Percentiles rank a stretch among this genome's conserved stretches.
These are phyloP conservation scores for Megalopta genalis DNA, from an alignment of 1,140 invertebrate species.

Conservation along the genomic window DNA sequence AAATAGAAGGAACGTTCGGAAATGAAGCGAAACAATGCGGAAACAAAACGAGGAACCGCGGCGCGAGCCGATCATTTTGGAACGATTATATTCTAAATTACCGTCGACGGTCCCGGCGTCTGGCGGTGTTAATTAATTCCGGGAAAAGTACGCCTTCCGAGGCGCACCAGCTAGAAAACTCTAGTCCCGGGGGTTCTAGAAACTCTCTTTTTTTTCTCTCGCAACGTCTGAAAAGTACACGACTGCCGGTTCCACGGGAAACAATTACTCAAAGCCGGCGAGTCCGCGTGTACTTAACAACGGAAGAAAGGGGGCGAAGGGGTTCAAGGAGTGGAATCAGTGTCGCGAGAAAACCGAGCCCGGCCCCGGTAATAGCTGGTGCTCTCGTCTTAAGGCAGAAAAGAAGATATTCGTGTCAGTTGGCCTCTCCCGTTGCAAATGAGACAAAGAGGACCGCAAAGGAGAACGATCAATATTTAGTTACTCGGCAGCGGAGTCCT, in stretches of 20 bases:
- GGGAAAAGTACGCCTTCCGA: not conserved
- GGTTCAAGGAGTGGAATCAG: slow-evolving; percentile 47
- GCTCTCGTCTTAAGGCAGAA: slow-evolving; percentile 40
- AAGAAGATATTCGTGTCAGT: slow-evolving; percentile 52
- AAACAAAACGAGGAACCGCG: no score
- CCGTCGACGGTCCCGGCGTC: not conserved
- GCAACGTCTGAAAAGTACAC: slow-evolving; percentile 28
- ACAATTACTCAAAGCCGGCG: slow-evolving; percentile 23
- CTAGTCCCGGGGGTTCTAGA: slow-evolving; percentile 7
- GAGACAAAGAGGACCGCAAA: slow-evolving; percentile 49
- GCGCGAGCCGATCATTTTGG: not conserved
- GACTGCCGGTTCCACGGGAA: slow-evolving; percentile 9
- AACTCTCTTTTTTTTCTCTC: not conserved
- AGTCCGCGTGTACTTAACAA: slow-evolving; percentile 31
- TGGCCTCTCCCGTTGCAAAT: slow-evolving; percentile 37
- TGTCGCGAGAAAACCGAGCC: slow-evolving; percentile 45
- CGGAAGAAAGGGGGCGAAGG: slow-evolving; percentile 10
- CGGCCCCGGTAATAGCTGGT: slow-evolving; percentile 29
- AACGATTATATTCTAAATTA: not conserved
- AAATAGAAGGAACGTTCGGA: no score
- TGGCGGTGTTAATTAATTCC: slow-evolving; percentile 19
- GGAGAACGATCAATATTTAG: slow-evolving; percentile 52
- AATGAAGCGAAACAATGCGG: no score
- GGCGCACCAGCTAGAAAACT: not conserved
- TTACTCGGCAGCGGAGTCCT: slow-evolving; percentile 9